Conservation (phyloP, 1,140 invertebrate species). For the Pogonognathellus flavescens region DNA sequence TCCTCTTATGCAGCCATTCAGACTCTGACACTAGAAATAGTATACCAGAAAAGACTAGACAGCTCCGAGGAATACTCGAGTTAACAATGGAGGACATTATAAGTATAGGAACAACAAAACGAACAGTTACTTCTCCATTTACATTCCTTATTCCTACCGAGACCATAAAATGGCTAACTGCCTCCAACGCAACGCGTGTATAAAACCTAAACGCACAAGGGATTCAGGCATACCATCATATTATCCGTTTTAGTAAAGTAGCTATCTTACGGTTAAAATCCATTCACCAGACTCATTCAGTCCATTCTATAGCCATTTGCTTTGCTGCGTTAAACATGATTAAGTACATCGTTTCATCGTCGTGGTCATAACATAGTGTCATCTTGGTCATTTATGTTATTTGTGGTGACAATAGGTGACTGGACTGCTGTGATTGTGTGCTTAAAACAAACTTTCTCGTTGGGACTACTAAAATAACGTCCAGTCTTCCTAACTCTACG, state of each 20-base stretch:
- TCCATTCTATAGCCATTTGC: slow-evolving; percentile 2
- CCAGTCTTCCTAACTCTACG: no score
- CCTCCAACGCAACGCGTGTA: background rate
- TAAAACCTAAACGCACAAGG: no score
- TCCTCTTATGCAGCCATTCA: no score
- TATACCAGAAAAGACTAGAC: no score
- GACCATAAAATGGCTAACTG: slow-evolving; percentile 33
- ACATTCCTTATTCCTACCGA: slow-evolving; percentile 23
- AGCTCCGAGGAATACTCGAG: no score
- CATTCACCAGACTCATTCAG: background rate
- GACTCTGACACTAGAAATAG: no score
- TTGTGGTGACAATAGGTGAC: no score
- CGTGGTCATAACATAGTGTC: background rate
- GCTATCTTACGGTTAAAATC: no score
- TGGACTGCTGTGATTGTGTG: background rate
- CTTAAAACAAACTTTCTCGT: no score
- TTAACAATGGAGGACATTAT: background rate
- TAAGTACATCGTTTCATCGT: slow-evolving; percentile 6
- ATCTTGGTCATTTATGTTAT: no score
- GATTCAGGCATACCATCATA: no score
- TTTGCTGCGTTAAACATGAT: slow-evolving; percentile 14
- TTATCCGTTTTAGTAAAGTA: background rate
- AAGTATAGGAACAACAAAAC: background rate
- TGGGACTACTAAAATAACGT: no score
- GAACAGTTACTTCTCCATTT: slow-evolving; percentile 33